Conservation (phyloP, 2,888 invertebrate species). For the Rhagium mordax region DNA sequence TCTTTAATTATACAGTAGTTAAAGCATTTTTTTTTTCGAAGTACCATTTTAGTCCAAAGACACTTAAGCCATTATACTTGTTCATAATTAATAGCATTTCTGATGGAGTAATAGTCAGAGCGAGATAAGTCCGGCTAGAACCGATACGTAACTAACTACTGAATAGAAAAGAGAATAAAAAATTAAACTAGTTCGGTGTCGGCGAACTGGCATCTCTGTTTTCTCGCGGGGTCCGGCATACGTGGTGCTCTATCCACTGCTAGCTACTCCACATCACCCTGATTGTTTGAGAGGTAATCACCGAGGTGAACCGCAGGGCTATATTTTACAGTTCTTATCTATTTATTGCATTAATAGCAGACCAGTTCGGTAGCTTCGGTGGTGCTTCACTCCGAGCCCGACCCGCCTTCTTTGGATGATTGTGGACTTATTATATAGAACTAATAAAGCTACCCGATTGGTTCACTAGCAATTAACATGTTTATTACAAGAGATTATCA, state of each 20-base stretch:
- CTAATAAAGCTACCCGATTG: slow-evolving; percentile 67
- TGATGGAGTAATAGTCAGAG: slow-evolving; percentile 53
- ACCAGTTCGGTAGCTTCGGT: slow-evolving; percentile 44
- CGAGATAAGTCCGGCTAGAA: slow-evolving; percentile 53
- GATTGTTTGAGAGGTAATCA: slow-evolving; percentile 62
- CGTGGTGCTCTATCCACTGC: not conserved
- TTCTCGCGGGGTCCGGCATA: not conserved
- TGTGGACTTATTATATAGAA: slow-evolving; percentile 64
- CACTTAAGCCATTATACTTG: slow-evolving; percentile 43
- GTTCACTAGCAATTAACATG: slow-evolving; percentile 68
- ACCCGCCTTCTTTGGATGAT: slow-evolving; percentile 40
- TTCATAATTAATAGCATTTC: slow-evolving; percentile 46
- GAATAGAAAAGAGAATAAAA: slow-evolving; percentile 42
- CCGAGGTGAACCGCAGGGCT: slow-evolving; percentile 59
- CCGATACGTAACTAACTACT: slow-evolving; percentile 47
- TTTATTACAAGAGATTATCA: slow-evolving; percentile 69
- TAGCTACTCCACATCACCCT: slow-evolving; percentile 39
- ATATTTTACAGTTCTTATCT: slow-evolving; percentile 67
- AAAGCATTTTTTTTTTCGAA: slow-evolving; percentile 13
- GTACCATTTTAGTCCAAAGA: slow-evolving; percentile 33
- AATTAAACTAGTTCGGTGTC: slow-evolving; percentile 50
- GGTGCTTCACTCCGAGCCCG: slow-evolving; percentile 7
- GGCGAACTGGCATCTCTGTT: slow-evolving; percentile 31
- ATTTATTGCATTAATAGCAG: slow-evolving; percentile 63
- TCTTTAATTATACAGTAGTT: slow-evolving; percentile 34